Conservation (phyloP, 2,797 vertebrate genomes). For the Fundulus diaphanus region DNA sequence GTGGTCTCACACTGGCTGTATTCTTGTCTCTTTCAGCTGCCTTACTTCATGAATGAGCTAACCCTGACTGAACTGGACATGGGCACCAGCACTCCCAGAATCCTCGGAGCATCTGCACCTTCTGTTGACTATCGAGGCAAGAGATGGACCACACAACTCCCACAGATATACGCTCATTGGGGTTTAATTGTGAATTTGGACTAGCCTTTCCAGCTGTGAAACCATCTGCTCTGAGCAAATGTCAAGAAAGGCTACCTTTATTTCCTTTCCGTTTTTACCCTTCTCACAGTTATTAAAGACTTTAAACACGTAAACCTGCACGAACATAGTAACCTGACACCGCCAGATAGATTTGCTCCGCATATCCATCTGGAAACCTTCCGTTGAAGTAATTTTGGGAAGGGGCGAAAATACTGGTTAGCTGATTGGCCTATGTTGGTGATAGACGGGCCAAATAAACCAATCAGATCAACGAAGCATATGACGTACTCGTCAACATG, state of each 20-base stretch:
- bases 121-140: slow-evolving; percentile 92
- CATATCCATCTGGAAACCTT: too few species aligned
- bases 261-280: neutral
- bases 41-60: slow-evolving; percentile 99
- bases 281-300: neutral
- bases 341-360: too few species aligned
- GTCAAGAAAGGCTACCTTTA: neutral
- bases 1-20: slow-evolving; percentile 4
- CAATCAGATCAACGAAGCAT: too few species aligned
- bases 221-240: neutral
- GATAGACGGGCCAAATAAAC: too few species aligned
- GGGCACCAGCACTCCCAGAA: slow-evolving; percentile 92
- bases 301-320: neutral
- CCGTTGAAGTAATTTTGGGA: too few species aligned
- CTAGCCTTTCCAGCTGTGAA: neutral
- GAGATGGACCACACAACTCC: slow-evolving; percentile 21
- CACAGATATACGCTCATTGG: neutral
- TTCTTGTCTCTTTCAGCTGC: slow-evolving; percentile 82
- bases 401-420: too few species aligned
- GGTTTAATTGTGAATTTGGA: neutral
- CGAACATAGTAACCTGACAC: too few species aligned
- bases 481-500: too few species aligned
- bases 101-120: slow-evolving; percentile 90
- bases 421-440: too few species aligned
- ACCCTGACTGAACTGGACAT: slow-evolving; percentile 97